Evolutionary conservation across 1,140 invertebrate genomes (phyloP).

Genomic region (Lethrus apterus): DNA sequence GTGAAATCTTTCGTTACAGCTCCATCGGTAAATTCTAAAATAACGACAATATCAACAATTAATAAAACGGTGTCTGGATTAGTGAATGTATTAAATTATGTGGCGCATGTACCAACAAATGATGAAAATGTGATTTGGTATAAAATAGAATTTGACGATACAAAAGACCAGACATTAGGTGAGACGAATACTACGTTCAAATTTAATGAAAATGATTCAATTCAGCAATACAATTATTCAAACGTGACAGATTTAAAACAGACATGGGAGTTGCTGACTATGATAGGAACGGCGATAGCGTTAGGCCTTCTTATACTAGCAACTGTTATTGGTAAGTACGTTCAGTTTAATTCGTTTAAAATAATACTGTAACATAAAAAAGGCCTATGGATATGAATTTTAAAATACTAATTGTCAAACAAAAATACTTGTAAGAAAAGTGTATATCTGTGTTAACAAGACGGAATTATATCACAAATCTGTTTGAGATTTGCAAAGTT

Average conservation of each 20-base stretch:
- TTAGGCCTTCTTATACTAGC: constrained; percentile 51
- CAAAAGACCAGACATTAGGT: background rate
- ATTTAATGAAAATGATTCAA: background rate
- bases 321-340: constrained; percentile 52
- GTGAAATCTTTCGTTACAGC: constrained; percentile 14
- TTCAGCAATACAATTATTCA: background rate
- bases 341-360: too few species aligned
- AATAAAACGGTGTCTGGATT: constrained; percentile 4
- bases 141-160: constrained; percentile 11
- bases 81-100: background rate
- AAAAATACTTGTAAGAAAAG: too few species aligned
- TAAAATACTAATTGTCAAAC: too few species aligned
- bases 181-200: constrained; percentile 3
- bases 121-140: constrained; percentile 28
- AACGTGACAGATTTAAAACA: constrained; percentile 15
- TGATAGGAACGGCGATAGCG: constrained; percentile 46
- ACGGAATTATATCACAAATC: too few species aligned
- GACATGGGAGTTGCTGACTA: constrained; percentile 35
- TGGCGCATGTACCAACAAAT: constrained; percentile 1
- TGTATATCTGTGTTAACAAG: too few species aligned
- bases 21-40: constrained; percentile 1
- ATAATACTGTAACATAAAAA: too few species aligned
- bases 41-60: background rate
- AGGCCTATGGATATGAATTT: too few species aligned
- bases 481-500: too few species aligned